phyloP scores from a whole-genome alignment of 2,113 vertebrate species.

The Eira barbara region DNA sequence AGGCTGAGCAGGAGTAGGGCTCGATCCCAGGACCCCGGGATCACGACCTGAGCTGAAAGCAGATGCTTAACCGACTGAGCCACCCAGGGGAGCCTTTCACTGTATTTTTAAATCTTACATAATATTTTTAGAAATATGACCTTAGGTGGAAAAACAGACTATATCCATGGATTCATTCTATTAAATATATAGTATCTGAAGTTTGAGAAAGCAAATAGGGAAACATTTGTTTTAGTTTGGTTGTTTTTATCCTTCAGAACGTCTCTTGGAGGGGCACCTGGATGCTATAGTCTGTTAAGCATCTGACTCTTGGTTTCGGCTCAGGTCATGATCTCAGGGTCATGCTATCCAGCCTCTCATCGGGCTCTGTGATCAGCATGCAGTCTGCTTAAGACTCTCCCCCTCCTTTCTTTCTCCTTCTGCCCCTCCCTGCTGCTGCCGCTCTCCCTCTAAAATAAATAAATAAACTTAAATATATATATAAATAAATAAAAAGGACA shows the following conservation, averaged over 20 bases:
- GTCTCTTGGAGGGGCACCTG: neutral
- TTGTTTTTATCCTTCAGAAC: neutral
- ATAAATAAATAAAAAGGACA: neutral
- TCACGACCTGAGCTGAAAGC: neutral
- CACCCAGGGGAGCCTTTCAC: neutral
- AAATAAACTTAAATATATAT: neutral
- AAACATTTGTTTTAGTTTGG: neutral
- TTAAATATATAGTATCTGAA: neutral
- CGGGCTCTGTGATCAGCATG: neutral
- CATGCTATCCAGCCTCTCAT: neutral
- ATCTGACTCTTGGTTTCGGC: neutral
- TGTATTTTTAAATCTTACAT: neutral
- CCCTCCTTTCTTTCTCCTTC: neutral
- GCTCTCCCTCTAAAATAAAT: neutral
- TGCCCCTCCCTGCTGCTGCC: neutral
- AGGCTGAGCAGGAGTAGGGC: neutral
- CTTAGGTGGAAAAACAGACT: neutral
- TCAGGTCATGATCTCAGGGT: neutral
- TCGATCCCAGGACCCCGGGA: neutral
- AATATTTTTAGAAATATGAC: neutral
- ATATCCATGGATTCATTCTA: neutral
- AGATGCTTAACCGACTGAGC: neutral
- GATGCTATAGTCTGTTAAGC: neutral
- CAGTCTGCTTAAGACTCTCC: neutral
- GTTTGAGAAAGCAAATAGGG: neutral